Conservation (phyloP, 2,888 invertebrate species). For the Spatulosminthurus flaviceps region DNA sequence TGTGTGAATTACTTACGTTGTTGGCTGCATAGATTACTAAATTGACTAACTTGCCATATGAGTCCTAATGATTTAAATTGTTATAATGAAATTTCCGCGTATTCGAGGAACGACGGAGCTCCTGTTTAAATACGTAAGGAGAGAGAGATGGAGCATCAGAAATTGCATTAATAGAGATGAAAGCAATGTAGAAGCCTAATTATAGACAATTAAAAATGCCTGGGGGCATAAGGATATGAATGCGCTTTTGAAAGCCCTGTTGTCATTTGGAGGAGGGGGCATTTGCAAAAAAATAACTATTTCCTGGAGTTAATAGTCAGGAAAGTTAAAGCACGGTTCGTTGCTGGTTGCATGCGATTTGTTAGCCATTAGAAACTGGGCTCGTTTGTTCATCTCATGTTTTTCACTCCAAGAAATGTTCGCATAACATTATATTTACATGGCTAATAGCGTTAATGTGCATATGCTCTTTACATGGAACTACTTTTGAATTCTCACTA, state of each 20-base stretch:
- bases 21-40: no score
- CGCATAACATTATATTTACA: neutral
- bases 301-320: conserved; percentile 41
- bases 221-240: conserved; percentile 35
- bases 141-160: conserved; percentile 21
- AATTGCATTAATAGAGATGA: conserved; percentile 1
- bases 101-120: neutral
- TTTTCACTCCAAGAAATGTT: neutral
- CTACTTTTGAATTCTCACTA: no score
- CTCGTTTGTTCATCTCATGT: neutral
- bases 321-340: conserved; percentile 25
- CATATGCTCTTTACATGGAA: no score
- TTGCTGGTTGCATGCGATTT: neutral
- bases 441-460: no score
- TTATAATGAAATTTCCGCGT: neutral
- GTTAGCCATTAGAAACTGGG: neutral
- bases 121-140: neutral
- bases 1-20: no score
- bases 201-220: conserved; percentile 38
- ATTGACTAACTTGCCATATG: no score
- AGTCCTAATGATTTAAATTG: no score
- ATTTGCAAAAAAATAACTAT: conserved; percentile 40
- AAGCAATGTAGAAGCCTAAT: conserved; percentile 24
- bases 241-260: conserved; percentile 23
- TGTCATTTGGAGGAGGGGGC: conserved; percentile 3